phyloP scores from a whole-genome alignment of 53 echinoderm and acorn worm species.

The Stichopus horrens region DNA sequence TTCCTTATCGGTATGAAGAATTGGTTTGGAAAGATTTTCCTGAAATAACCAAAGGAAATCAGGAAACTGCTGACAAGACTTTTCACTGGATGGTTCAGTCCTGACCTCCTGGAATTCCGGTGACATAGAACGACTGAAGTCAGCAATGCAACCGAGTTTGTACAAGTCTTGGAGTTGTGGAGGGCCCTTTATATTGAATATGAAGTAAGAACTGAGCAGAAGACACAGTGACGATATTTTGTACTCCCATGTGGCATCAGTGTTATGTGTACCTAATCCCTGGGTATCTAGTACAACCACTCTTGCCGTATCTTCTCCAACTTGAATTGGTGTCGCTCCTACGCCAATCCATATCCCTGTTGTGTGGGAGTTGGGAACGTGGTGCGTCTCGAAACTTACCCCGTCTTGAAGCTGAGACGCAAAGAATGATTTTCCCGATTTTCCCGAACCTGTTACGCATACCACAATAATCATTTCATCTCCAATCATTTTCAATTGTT shows the following conservation, averaged over 20 bases:
- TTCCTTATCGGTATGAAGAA: not conserved
- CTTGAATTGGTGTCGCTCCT: not conserved
- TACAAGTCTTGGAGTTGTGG: not conserved
- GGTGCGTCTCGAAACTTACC: not conserved
- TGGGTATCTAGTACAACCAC: slow-evolving; percentile 6
- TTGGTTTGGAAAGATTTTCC: not conserved
- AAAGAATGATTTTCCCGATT: slow-evolving; percentile 19
- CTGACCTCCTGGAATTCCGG: not conserved
- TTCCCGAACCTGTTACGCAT: slow-evolving; percentile 6
- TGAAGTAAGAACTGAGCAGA: slow-evolving; percentile 15
- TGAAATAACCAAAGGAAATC: slow-evolving; percentile 25
- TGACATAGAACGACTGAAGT: not conserved
- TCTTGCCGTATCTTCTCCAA: not conserved
- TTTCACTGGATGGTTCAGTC: not conserved
- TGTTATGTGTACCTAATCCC: not conserved
- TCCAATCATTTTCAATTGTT: not conserved
- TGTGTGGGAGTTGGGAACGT: not conserved
- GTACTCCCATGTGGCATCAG: not conserved
- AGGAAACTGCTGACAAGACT: not conserved
- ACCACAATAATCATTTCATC: not conserved
- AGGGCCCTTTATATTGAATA: not conserved
- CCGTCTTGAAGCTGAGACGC: slow-evolving; percentile 5
- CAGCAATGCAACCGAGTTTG: slow-evolving; percentile 22
- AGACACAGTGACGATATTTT: slow-evolving; percentile 15
- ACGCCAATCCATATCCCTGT: slow-evolving; percentile 23